A percentile compares a stretch with the other conserved stretches of the same genome.
Conservation (phyloP, 2,888 invertebrate species). For the Tholera decimalis region DNA sequence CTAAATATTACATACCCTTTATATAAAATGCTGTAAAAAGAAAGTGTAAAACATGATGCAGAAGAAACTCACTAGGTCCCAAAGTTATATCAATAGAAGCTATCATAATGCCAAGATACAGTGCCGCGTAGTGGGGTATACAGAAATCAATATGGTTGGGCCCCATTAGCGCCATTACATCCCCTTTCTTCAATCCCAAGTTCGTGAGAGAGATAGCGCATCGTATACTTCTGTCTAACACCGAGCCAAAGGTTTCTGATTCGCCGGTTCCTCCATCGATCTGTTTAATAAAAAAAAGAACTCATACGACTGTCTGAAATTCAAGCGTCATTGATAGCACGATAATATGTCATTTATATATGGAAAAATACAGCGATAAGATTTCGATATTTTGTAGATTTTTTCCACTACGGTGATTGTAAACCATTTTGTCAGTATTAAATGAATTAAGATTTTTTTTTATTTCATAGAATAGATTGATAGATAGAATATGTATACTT, state of each 20-base stretch:
- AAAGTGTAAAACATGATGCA: background rate
- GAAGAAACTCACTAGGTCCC: conserved; percentile 67
- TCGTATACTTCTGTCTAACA: conserved; percentile 53
- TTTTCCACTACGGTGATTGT: too few species aligned
- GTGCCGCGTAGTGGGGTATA: conserved; percentile 85
- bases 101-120: conserved; percentile 82
- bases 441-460: too few species aligned
- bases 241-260: conserved; percentile 59
- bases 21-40: too few species aligned
- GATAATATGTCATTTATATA: too few species aligned
- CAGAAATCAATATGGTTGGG: conserved; percentile 83
- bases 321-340: too few species aligned
- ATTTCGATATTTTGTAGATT: too few species aligned
- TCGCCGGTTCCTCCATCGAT: conserved; percentile 64
- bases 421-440: too few species aligned
- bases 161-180: conserved; percentile 86
- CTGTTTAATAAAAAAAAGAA: conserved; percentile 10
- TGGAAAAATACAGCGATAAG: too few species aligned
- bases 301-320: too few species aligned
- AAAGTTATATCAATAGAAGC: conserved; percentile 74
- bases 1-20: too few species aligned
- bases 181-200: conserved; percentile 79
- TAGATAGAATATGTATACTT: too few species aligned
- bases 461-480: too few species aligned
- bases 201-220: conserved; percentile 74